Percentiles rank a stretch among this genome's conserved stretches.
These are phyloP conservation scores for Bombus waltoni DNA, from an alignment of 1,140 invertebrate genomes.

Conservation along the genomic window DNA sequence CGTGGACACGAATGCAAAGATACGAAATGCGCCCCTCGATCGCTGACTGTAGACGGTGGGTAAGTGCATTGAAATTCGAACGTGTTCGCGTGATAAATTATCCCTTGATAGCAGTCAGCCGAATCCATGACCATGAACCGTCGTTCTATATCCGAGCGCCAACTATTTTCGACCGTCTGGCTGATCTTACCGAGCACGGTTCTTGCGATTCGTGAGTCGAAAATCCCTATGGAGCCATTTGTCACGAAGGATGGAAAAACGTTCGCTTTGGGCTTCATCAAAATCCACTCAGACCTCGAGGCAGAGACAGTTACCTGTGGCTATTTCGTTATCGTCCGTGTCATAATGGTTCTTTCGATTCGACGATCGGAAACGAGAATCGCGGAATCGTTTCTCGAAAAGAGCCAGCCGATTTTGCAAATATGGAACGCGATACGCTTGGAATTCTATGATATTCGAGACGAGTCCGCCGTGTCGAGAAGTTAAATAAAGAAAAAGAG, in stretches of 20 bases:
- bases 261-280: constrained; percentile 9
- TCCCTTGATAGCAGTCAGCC: constrained; percentile 2
- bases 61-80: constrained; percentile 22
- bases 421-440: not conserved
- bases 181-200: not conserved
- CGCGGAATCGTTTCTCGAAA: not conserved
- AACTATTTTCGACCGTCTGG: constrained; percentile 6
- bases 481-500: too few relatives aligned
- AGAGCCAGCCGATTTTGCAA: not conserved
- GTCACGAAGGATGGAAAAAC: constrained; percentile 17
- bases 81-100: constrained; percentile 36
- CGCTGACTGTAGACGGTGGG: not conserved
- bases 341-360: constrained; percentile 25
- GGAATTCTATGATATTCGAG: not conserved
- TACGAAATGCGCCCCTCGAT: not conserved
- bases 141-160: constrained; percentile 4
- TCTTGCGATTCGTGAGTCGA: constrained; percentile 6
- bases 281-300: constrained; percentile 19
- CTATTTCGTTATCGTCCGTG: not conserved
- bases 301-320: not conserved
- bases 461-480: too few relatives aligned
- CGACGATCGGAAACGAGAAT: not conserved
- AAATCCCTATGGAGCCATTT: constrained; percentile 36
- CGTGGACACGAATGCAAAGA: not conserved
- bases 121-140: constrained; percentile 47